These are phyloP conservation scores for Tigriopus japonicus DNA, from an alignment of 1,140 invertebrate species.

Conservation along the genomic window DNA sequence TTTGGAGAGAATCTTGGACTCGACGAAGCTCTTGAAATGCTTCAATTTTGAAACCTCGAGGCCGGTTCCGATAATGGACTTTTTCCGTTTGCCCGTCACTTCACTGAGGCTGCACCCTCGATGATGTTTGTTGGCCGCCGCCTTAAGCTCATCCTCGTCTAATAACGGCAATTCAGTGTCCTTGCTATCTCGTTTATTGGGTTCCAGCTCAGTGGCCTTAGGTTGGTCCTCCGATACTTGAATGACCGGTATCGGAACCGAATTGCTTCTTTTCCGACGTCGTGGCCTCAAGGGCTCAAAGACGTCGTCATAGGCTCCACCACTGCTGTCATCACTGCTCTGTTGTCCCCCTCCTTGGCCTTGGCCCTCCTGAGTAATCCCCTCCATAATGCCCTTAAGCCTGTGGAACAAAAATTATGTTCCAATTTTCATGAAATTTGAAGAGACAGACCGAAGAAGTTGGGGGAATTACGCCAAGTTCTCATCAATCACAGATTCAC, in stretches of 20 bases:
- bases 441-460: too few relatives aligned
- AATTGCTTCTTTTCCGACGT: conserved; percentile 64
- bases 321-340: too few relatives aligned
- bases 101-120: too few relatives aligned
- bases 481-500: too few relatives aligned
- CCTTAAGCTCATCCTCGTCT: too few relatives aligned
- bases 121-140: too few relatives aligned
- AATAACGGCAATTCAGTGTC: conserved; percentile 8
- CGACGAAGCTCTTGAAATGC: conserved; percentile 68
- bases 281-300: conserved; percentile 19
- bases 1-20: conserved; percentile 70
- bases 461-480: too few relatives aligned
- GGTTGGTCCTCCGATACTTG: conserved; percentile 42
- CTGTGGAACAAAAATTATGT: conserved; percentile 26
- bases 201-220: neutral
- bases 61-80: conserved; percentile 2
- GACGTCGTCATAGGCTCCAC: too few relatives aligned
- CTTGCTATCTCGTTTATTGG: conserved; percentile 15
- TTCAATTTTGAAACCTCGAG: conserved; percentile 47
- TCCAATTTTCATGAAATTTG: neutral
- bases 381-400: conserved; percentile 45
- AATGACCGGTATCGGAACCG: conserved; percentile 78
- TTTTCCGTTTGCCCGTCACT: conserved; percentile 12
- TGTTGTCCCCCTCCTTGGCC: too few relatives aligned
- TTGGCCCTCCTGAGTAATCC: conserved; percentile 41